Percentiles rank a stretch among this genome's conserved stretches.
These are phyloP conservation scores for Polypterus bichir DNA, from an alignment of 2,113 vertebrate species.

Conservation along the genomic window DNA sequence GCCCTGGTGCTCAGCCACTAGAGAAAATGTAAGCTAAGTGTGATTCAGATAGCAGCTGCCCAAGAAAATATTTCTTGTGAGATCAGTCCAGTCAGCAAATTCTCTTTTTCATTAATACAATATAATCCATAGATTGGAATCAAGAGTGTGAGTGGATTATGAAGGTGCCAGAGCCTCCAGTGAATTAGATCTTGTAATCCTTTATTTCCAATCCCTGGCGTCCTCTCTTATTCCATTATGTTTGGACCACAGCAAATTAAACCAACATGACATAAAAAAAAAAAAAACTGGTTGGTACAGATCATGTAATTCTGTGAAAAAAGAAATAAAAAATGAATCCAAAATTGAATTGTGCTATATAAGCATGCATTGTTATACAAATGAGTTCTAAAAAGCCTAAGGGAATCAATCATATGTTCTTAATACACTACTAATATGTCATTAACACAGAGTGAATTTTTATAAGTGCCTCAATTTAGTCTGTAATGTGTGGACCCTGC, in stretches of 20 bases:
- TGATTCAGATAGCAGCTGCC: too few species aligned
- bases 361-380: not conserved
- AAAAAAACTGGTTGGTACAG: not conserved
- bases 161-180: not conserved
- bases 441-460: too few species aligned
- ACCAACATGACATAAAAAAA: not conserved
- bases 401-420: too few species aligned
- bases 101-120: not conserved
- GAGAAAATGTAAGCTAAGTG: too few species aligned
- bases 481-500: too few species aligned
- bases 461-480: too few species aligned
- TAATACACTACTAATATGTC: too few species aligned
- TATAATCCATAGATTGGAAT: constrained; percentile 2
- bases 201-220: not conserved
- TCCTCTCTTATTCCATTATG: not conserved
- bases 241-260: not conserved
- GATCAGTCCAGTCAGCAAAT: constrained; percentile 1
- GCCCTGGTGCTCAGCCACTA: too few species aligned
- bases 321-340: not conserved
- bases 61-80: not conserved
- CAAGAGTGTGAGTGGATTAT: constrained; percentile 5
- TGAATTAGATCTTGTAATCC: constrained; percentile 4
- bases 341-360: too few species aligned
- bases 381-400: too few species aligned
- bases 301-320: not conserved